Evolutionary conservation across 2,113 vertebrate genomes (phyloP), one percentile per base, ranked within the genome.

Genomic region (Genyomyrus donnyi): DNA sequence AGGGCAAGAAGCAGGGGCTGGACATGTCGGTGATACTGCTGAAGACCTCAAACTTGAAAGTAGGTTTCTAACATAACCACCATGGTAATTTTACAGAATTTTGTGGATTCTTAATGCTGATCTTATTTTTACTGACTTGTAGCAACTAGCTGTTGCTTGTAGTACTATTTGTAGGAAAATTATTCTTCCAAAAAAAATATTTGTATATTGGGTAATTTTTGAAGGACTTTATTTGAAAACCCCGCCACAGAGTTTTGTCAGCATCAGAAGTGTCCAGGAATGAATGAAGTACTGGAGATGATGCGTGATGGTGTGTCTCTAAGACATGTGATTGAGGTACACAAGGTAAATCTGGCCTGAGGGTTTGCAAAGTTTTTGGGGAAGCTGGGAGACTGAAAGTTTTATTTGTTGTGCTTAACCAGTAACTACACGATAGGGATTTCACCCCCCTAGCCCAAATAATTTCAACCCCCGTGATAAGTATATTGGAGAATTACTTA

Each of bases 201-300:
- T 42, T 19, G 19, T 83, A 58, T 58, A 58, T 31, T 70, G 66
- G 66, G 66, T 70, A 10, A 15, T 35, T 70, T 70, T 70, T 70
- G 8, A 31, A 70, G 27, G 66, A 70, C 27, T 70, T 70, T 70
- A 58, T 70, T 70, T 70, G 35, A 35, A 84, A 84, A 58, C 45
- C 46, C 50, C 2, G 2, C 31, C n/a, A 52, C 85, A 77, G 66
- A 21, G 15, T 6, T 5, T n/a, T 31, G 52, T 80, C 5, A 53
- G 31, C 42, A 50, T 49, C 62, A 80, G 1, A 50, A 45, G 39
- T 70, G 27, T 89, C 90, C 87, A 58, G 90, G 85, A 11, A 91
- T 90, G 91, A 85, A 52, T 17, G 86, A 91, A 45, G 52, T 91
- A 24, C 85, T 91, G 70, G 70, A 74, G 45, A 85, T 88, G 87